Evolutionary conservation across 2,888 invertebrate species (phyloP).

Genomic region (Epiperipatus broadwayi): DNA sequence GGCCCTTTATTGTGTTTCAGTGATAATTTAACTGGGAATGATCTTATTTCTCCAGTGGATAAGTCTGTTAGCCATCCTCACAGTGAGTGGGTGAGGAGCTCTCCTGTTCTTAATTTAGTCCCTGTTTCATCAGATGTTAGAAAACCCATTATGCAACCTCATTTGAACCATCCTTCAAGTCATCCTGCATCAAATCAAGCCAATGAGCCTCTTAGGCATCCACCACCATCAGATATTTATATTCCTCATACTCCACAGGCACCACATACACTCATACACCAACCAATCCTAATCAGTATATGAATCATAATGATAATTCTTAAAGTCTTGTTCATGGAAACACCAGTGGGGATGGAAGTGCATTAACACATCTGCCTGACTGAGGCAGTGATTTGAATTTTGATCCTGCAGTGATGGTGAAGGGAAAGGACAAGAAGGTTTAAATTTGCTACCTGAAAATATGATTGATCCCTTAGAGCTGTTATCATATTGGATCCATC

Average conservation of each 20-base stretch:
- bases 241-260: slow-evolving; percentile 48
- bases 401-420: slow-evolving; percentile 78
- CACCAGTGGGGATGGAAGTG: slow-evolving; percentile 7
- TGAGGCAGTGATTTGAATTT: slow-evolving; percentile 54
- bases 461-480: slow-evolving; percentile 93
- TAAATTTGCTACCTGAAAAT: too few species aligned
- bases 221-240: slow-evolving; percentile 44
- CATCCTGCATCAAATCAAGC: slow-evolving; percentile 16
- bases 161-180: too few species aligned
- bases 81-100: too few species aligned
- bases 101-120: too few species aligned
- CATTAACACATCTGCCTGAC: slow-evolving; percentile 18
- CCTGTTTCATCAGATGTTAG: too few species aligned
- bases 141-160: too few species aligned
- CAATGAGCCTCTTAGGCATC: slow-evolving; percentile 41
- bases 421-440: slow-evolving; percentile 56
- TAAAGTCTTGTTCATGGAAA: slow-evolving; percentile 10
- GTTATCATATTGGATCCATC: slow-evolving; percentile 76
- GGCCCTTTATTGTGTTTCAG: too few species aligned
- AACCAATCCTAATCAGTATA: slow-evolving; percentile 20
- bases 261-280: slow-evolving; percentile 56
- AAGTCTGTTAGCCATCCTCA: too few species aligned
- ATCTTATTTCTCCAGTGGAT: too few species aligned
- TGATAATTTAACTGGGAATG: too few species aligned
- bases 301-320: slow-evolving; percentile 10